A percentile compares a stretch with the other conserved stretches of the same genome.
phyloP scores from a whole-genome alignment of 2,888 invertebrate species.

The Elmis aenea region DNA sequence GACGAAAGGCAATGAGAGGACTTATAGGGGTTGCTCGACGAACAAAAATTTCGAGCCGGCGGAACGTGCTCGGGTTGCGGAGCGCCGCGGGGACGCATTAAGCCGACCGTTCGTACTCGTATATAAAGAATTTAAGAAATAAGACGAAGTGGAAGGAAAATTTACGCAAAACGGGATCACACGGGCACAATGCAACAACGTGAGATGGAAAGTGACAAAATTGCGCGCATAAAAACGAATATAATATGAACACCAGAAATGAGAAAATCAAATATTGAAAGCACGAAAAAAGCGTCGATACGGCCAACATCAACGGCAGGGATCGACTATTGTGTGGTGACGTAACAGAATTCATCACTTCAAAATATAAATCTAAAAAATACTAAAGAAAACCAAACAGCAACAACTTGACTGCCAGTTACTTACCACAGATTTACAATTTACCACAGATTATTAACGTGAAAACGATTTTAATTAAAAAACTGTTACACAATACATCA shows the following conservation, averaged over 20 bases:
- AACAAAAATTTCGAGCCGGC: constrained; percentile 14
- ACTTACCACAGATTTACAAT: no score
- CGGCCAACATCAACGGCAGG: no score
- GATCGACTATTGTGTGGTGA: no score
- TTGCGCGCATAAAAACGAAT: constrained; percentile 22
- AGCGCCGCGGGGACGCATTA: constrained; percentile 29
- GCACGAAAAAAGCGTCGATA: no score
- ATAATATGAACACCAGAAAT: constrained; percentile 19
- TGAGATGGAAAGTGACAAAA: constrained; percentile 18
- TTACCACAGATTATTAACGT: no score
- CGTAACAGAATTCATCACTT: no score
- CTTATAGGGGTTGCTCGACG: constrained; percentile 17
- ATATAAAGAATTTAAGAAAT: constrained; percentile 28
- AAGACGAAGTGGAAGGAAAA: constrained; percentile 18
- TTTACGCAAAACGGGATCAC: no score
- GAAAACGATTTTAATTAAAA: no score
- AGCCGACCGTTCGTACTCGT: constrained; percentile 19
- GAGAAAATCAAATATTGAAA: constrained; percentile 24
- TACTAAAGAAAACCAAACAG: no score
- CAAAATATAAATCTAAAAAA: no score
- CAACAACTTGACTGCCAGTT: no score
- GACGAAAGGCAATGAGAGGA: constrained; percentile 23
- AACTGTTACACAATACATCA: no score
- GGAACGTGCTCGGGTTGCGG: constrained; percentile 26
- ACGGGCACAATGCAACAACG: constrained; percentile 17